Evolutionary conservation across 2,888 invertebrate genomes (phyloP), one percentile per base, ranked within the genome.

Genomic region (Epinotia demarniana): DNA sequence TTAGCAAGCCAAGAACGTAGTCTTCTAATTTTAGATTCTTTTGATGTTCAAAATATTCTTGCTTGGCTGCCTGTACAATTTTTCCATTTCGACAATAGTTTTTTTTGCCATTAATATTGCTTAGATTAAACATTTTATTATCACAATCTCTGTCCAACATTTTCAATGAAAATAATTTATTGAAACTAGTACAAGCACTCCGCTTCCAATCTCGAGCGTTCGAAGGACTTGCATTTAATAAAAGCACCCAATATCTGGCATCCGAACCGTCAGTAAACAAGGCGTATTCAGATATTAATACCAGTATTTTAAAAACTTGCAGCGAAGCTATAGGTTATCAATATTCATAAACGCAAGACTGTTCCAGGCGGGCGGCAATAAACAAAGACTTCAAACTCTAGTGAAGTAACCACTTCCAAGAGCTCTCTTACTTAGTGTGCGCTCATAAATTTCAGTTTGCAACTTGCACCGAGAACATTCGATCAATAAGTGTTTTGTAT

Each of bases 401-500:
- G 85, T 84, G 79, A 85, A 89, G 89, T 86, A 90, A 90, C 88
- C 89, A 87, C 88, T 88, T 83, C 82, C 79, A 86, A 86, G 87
- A 89, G 89, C 87, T 89, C 87, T 89, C 89, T 90, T 88, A 88
- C 88, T 89, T 89, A 88, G 85, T 83, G 84, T 83, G 84, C 83
- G 86, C 89, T 89, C 93, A 91, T 93, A 93, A 93, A 93, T 93
- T 93, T 90, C 89, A 91, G 92, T 92, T 93, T 92, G 90, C 89
- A 93, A 93, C 87, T 93, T 91, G 92, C 91, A 90, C 82, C 85
- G 86, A 88, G 86, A 91, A 90, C 90, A 89, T 91, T 92, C 91
- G 93, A 93, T 93, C 93, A 93, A 93, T 93, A 92, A 89, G 89
- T 88, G 86, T 92, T 93, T 93, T 93, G 92, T 93, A 93, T 87